Evolutionary conservation across 1,140 invertebrate species (phyloP), one percentile per base, ranked within the genome.

Genomic region (Zaprionus lachaisei): DNA sequence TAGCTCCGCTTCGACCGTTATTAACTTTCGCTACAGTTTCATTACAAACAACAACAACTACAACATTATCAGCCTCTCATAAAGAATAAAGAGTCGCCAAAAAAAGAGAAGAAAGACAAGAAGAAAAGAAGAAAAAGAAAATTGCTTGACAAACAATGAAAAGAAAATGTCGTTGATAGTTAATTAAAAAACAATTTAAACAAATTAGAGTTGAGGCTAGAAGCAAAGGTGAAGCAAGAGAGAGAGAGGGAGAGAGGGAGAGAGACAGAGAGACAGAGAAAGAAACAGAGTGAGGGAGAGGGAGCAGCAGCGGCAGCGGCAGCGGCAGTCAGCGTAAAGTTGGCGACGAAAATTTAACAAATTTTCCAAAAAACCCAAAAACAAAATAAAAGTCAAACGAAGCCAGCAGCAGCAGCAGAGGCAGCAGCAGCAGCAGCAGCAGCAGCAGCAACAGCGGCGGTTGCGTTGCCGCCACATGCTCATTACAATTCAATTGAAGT

Each of bases 151-250:
- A 80, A 83, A 87, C 85, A 89, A 90, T 90, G 78, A 89, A 90
- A 90, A 81, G 84, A 89, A 89, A 89, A 90, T 87, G 84, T 89
- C 84, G 83, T 85, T 84, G 84, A 89, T 82, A 89, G 84, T 89
- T 89, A 89, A 89, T 89, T 89, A 89, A 89, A 89, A 89, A 89
- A 89, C 84, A 89, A 89, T 89, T 89, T 89, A 84, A 89, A 89
- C 84, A 89, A 89, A 89, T 89, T 89, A 89, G 84, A 89, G 85
- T 81, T 84, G 72, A 65, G 89, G 81, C 78, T 81, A 76, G 83
- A 82, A 61, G 31, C 47, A 63, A 51, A 51, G 47, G 47, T 51
- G 20, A 51, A 17, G n/a, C 6, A 7, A 47, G 7, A 9, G 41
- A 47, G 68, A 56, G 74, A 38, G 22, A 63, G 12, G 15, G 17